phyloP scores from a whole-genome alignment of 2,888 invertebrate genomes.

The Bruchidius siliquastri region DNA sequence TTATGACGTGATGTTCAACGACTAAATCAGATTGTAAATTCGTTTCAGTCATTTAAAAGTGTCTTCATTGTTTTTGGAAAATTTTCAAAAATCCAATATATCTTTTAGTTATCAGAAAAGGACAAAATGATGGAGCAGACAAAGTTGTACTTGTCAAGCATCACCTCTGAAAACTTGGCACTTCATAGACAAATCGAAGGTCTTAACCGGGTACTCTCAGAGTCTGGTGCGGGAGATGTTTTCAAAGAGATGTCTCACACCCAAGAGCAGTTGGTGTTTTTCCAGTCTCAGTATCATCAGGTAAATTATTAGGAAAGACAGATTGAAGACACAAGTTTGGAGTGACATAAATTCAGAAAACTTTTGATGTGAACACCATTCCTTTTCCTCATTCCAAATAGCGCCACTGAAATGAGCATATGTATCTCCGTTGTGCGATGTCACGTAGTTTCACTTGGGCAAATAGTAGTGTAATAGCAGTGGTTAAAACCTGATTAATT shows the following conservation, averaged over 20 bases:
- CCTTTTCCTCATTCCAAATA: no score
- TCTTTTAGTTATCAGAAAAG: constrained; percentile 23
- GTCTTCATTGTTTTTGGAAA: no score
- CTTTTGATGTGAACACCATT: no score
- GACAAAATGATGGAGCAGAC: constrained; percentile 28
- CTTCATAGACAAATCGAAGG: constrained; percentile 35
- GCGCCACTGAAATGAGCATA: no score
- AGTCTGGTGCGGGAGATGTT: constrained; percentile 37
- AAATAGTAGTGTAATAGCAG: no score
- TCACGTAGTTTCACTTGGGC: no score
- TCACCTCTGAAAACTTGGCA: constrained; percentile 31
- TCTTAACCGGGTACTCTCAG: constrained; percentile 32
- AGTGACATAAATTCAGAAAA: no score
- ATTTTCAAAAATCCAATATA: neutral
- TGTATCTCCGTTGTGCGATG: no score
- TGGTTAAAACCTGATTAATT: no score
- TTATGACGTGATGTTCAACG: no score
- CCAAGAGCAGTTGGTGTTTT: constrained; percentile 33
- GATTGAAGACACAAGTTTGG: neutral
- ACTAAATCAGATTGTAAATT: no score
- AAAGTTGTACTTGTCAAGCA: constrained; percentile 25
- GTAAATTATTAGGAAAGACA: constrained; percentile 15
- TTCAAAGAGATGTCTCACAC: constrained; percentile 33
- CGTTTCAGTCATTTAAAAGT: no score
- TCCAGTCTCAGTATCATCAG: constrained; percentile 32